phyloP scores from a whole-genome alignment of 2,797 vertebrate genomes.

The Xenops minutus region DNA sequence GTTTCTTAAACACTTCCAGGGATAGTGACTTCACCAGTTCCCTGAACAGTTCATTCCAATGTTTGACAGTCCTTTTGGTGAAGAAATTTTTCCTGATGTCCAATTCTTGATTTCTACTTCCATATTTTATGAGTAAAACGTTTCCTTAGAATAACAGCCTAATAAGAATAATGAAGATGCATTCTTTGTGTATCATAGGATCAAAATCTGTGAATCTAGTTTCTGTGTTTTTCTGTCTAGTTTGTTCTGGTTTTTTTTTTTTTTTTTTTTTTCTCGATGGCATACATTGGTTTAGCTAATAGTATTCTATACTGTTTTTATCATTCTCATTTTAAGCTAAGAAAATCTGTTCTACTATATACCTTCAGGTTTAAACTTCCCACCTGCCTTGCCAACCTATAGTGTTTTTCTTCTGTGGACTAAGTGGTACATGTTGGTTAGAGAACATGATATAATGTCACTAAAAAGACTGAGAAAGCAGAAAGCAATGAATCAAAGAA shows the following conservation, averaged over 20 bases:
- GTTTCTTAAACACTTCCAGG: not conserved
- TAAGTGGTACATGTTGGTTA: not conserved
- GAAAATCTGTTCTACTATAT: not conserved
- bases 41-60: not conserved
- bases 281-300: not conserved
- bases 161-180: not conserved
- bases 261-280: not conserved
- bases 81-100: not conserved
- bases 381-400: not conserved
- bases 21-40: not conserved
- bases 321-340: not conserved
- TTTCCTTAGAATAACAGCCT: not conserved
- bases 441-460: not conserved
- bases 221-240: too few species aligned
- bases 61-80: not conserved
- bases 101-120: not conserved
- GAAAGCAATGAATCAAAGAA: not conserved
- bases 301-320: not conserved
- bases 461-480: not conserved
- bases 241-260: too few species aligned
- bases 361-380: not conserved
- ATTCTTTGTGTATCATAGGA: not conserved
- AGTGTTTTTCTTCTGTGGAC: not conserved
- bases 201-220: not conserved
- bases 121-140: not conserved